A percentile compares a stretch with the other conserved stretches of the same genome.
These are phyloP conservation scores for Manacus vitellinus DNA, from an alignment of 2,113 vertebrate genomes.

Conservation along the genomic window DNA sequence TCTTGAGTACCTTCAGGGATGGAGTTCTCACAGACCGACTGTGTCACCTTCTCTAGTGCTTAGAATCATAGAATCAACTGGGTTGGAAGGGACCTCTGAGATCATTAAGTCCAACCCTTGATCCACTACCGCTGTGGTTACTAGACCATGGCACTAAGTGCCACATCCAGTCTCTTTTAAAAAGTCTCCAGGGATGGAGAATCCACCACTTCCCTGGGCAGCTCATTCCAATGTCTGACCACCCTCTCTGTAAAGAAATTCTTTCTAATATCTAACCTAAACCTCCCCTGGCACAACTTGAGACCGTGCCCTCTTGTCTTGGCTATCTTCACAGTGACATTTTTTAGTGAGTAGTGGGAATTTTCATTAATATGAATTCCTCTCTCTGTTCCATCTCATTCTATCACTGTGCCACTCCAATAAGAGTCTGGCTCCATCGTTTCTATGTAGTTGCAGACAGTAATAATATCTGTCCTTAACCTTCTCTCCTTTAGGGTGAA, in stretches of 20 bases:
- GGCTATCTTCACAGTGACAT: background rate
- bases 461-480: background rate
- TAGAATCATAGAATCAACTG: no score
- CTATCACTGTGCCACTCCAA: background rate
- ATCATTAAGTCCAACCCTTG: no score
- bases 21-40: background rate
- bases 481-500: background rate
- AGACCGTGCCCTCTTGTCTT: background rate
- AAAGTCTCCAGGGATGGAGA: no score
- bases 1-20: background rate
- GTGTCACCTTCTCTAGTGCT: accelerated
- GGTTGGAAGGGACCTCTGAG: no score
- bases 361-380: background rate
- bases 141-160: no score
- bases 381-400: background rate
- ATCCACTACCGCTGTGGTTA: no score
- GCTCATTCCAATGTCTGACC: no score
- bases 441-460: background rate
- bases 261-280: no score
- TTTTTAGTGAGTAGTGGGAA: background rate
- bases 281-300: no score
- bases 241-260: no score
- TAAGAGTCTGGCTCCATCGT: background rate
- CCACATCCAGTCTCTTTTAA: no score
- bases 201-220: no score